These are phyloP conservation scores for Eretmochelys imbricata DNA, from an alignment of 2,113 vertebrate species.

Conservation along the genomic window DNA sequence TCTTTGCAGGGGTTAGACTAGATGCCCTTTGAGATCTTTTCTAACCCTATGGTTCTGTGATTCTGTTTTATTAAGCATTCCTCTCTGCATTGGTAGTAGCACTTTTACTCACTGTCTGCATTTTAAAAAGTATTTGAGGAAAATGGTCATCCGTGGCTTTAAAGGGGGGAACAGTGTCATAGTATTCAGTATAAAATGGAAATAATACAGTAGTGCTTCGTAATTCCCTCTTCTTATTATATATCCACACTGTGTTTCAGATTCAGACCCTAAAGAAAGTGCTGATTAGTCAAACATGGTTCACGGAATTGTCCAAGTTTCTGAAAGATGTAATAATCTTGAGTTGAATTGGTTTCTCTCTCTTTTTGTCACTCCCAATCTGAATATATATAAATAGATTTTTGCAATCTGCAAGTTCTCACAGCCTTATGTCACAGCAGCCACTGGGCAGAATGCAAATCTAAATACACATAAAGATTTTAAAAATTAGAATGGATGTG, in stretches of 20 bases:
- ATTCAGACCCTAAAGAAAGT: not conserved
- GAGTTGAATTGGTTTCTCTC: not conserved
- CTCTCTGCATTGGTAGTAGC: not conserved
- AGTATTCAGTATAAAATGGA: not conserved
- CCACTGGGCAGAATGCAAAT: fast-evolving
- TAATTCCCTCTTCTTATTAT: not conserved
- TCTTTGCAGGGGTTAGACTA: too few species aligned
- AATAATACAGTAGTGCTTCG: not conserved
- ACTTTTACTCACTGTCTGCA: not conserved
- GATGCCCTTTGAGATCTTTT: not conserved
- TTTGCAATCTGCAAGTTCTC: not conserved
- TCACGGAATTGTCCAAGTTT: not conserved
- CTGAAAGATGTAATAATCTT: not conserved
- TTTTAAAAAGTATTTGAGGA: not conserved
- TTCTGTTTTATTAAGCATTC: not conserved
- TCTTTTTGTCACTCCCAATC: not conserved
- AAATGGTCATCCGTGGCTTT: not conserved
- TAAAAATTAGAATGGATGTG: not conserved
- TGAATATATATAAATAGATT: not conserved
- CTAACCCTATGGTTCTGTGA: not conserved
- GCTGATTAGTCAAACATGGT: not conserved
- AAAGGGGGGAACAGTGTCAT: not conserved
- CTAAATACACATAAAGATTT: not conserved
- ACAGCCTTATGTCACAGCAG: not conserved
- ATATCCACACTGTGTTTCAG: not conserved